Percentiles rank a stretch among this genome's conserved stretches.
phyloP scores from a whole-genome alignment of 2,888 invertebrate species.

The Cephus nigrinus region DNA sequence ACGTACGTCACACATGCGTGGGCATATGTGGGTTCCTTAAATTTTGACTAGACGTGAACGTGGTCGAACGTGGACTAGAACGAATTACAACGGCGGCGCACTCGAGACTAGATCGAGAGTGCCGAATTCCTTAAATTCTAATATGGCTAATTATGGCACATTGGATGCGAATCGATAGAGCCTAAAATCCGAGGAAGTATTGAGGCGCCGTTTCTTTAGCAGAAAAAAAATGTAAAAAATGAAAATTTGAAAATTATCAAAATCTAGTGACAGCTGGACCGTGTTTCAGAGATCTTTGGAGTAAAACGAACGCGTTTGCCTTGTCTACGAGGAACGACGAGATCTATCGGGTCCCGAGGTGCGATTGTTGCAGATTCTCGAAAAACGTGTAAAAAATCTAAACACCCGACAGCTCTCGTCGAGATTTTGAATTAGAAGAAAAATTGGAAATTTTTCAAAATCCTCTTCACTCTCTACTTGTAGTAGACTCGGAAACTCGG shows the following conservation, averaged over 20 bases:
- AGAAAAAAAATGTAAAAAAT: no score
- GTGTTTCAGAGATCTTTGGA: no score
- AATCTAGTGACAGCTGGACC: no score
- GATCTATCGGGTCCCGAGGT: no score
- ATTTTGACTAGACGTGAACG: slow-evolving; percentile 33
- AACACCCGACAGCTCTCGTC: slow-evolving; percentile 22
- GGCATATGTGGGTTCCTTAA: not conserved
- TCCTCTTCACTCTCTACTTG: no score
- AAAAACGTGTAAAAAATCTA: slow-evolving; percentile 34
- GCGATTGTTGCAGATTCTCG: not conserved
- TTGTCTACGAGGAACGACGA: no score
- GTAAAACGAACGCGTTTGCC: no score
- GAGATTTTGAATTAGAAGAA: slow-evolving; percentile 6
- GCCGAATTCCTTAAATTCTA: slow-evolving; percentile 27
- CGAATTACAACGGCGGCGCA: slow-evolving; percentile 5
- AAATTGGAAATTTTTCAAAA: not conserved
- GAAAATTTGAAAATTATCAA: no score
- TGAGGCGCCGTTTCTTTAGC: no score
- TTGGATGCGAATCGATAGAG: slow-evolving; percentile 5
- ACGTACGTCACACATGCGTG: no score
- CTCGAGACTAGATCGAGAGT: slow-evolving; percentile 6
- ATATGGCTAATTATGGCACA: slow-evolving; percentile 58
- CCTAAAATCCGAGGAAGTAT: no score
- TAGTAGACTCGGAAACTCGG: not conserved
- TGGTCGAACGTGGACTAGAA: slow-evolving; percentile 27